phyloP scores from a whole-genome alignment of 2,888 invertebrate species.

The Lobophora halterata region DNA sequence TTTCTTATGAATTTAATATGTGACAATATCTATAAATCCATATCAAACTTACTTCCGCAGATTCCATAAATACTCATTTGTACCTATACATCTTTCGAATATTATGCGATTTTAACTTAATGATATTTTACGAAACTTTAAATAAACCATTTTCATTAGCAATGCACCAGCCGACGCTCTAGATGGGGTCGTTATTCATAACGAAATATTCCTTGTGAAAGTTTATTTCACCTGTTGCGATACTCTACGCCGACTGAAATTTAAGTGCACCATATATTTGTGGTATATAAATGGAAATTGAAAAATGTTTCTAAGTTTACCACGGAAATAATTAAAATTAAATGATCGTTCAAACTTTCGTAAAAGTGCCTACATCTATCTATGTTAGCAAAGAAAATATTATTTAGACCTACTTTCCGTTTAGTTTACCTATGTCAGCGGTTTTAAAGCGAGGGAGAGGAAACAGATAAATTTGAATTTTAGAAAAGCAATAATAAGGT shows the following conservation, averaged over 20 bases:
- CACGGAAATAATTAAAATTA: slow-evolving; percentile 6
- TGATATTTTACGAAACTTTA: slow-evolving; percentile 29
- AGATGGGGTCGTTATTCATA: slow-evolving; percentile 39
- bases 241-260: slow-evolving; percentile 33
- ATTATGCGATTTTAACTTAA: background rate
- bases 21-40: background rate
- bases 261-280: slow-evolving; percentile 38
- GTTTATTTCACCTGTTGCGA: slow-evolving; percentile 42
- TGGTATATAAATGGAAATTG: slow-evolving; percentile 16
- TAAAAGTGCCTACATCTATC: no score
- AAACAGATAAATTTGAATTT: no score
- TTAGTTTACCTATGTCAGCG: no score
- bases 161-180: slow-evolving; percentile 29
- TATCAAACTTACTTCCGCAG: no score
- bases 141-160: slow-evolving; percentile 43
- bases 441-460: no score
- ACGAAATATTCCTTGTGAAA: slow-evolving; percentile 36
- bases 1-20: slow-evolving; percentile 2
- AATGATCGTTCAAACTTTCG: background rate
- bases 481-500: no score
- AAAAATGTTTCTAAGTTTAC: slow-evolving; percentile 12
- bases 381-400: no score
- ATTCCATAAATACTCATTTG: no score
- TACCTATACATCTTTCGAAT: no score
- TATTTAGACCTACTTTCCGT: no score